A percentile compares a stretch with the other conserved stretches of the same genome.
Conservation (phyloP, 2,113 vertebrate genomes). For the Vulpes vulpes region DNA sequence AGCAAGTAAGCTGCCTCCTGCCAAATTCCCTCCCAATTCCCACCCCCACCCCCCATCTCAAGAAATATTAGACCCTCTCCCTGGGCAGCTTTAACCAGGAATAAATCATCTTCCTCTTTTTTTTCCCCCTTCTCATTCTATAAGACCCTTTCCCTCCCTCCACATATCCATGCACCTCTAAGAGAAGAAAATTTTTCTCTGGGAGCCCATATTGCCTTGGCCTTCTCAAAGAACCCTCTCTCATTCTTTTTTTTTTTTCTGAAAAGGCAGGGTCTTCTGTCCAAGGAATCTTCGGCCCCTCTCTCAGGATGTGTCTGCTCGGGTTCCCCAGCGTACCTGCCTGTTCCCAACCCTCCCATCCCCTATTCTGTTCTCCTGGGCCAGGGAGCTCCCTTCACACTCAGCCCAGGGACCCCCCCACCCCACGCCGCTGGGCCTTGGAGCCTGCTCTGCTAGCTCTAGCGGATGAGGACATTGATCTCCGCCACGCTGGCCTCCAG, state of each 20-base stretch:
- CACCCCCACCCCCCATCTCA: constrained; percentile 64
- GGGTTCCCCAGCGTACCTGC: not conserved
- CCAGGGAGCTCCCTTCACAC: not conserved
- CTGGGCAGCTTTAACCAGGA: constrained; percentile 30
- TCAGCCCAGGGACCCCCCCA: not conserved
- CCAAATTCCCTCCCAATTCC: constrained; percentile 68
- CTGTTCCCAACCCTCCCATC: not conserved
- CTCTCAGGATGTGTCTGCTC: not conserved
- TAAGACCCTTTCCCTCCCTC: constrained; percentile 44
- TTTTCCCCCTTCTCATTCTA: not conserved
- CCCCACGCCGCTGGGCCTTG: not conserved
- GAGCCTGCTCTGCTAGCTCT: constrained; percentile 45
- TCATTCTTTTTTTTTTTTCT: constrained; percentile 16
- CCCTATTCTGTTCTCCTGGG: not conserved
- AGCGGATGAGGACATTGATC: constrained; percentile 85
- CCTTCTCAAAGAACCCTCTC: constrained; percentile 34
- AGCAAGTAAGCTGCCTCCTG: not conserved
- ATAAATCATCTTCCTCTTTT: constrained; percentile 15
- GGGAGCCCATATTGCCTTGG: constrained; percentile 16
- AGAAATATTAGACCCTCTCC: constrained; percentile 50
- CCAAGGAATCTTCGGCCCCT: not conserved
- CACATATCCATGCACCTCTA: constrained; percentile 57
- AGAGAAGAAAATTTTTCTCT: constrained; percentile 39
- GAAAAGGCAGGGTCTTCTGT: constrained; percentile 42
- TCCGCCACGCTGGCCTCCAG: constrained; percentile 88